Conservation (phyloP, 2,888 invertebrate species). For the Spodoptera exigua region DNA sequence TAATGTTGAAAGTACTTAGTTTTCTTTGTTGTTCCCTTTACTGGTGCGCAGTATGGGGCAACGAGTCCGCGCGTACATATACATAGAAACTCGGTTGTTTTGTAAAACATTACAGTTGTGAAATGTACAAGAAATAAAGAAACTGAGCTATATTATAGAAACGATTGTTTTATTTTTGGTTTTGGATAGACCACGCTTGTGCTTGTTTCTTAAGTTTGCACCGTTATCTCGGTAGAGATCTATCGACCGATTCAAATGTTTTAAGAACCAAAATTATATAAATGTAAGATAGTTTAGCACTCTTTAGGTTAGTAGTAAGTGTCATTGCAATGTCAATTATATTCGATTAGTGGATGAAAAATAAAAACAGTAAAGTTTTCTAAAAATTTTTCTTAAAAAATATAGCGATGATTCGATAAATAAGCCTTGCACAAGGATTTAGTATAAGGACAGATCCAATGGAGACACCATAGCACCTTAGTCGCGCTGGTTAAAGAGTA, state of each 20-base stretch:
- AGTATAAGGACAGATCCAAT: slow-evolving; percentile 64
- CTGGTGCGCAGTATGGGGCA: slow-evolving; percentile 36
- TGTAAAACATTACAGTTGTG: slow-evolving; percentile 80
- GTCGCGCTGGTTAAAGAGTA: slow-evolving; percentile 62
- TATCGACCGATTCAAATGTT: slow-evolving; percentile 67
- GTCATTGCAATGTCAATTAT: slow-evolving; percentile 89
- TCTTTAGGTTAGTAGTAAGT: slow-evolving; percentile 87
- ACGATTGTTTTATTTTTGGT: slow-evolving; percentile 81
- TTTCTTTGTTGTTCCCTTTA: slow-evolving; percentile 58
- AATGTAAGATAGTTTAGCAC: slow-evolving; percentile 86
- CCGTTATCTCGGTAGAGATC: slow-evolving; percentile 65
- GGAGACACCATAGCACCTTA: slow-evolving; percentile 65
- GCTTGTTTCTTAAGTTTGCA: slow-evolving; percentile 81
- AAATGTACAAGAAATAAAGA: slow-evolving; percentile 86
- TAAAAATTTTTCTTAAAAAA: slow-evolving; percentile 77
- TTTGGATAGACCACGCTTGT: slow-evolving; percentile 73
- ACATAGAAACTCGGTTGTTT: slow-evolving; percentile 71
- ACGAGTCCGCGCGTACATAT: slow-evolving; percentile 36
- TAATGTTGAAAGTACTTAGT: slow-evolving; percentile 59
- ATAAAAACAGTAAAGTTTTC: slow-evolving; percentile 81
- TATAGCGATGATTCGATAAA: slow-evolving; percentile 67
- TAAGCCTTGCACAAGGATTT: slow-evolving; percentile 69
- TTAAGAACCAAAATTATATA: slow-evolving; percentile 82
- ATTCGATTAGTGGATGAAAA: slow-evolving; percentile 84
- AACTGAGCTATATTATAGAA: slow-evolving; percentile 81